phyloP scores from a whole-genome alignment of 1,140 invertebrate genomes.

The Cotesia chilonis region DNA sequence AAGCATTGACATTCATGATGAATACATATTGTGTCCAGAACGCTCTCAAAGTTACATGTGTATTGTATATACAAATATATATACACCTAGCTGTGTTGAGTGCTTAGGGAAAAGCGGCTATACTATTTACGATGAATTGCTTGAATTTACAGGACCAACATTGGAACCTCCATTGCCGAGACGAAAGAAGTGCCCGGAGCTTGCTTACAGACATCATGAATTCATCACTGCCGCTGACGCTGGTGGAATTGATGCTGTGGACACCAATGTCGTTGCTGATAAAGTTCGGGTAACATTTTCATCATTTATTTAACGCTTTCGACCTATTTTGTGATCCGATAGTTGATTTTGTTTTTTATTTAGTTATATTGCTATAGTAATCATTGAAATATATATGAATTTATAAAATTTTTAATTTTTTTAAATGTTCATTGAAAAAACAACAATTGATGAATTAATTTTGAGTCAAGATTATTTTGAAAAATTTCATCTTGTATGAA shows the following conservation, averaged over 20 bases:
- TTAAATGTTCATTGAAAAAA: too few species aligned
- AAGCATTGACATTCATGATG: neutral
- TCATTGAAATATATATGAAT: too few species aligned
- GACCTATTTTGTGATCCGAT: neutral
- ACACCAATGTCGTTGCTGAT: slow-evolving; percentile 63
- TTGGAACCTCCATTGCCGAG: slow-evolving; percentile 84
- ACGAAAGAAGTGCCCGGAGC: slow-evolving; percentile 85
- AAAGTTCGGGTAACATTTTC: slow-evolving; percentile 54
- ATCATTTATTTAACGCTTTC: neutral
- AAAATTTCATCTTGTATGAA: too few species aligned
- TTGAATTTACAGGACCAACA: slow-evolving; percentile 65
- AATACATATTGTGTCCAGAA: neutral
- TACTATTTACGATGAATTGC: slow-evolving; percentile 16
- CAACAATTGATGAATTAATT: too few species aligned
- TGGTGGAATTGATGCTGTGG: slow-evolving; percentile 63
- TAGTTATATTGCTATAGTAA: too few species aligned
- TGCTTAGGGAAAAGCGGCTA: neutral
- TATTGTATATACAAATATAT: neutral
- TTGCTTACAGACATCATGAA: slow-evolving; percentile 85
- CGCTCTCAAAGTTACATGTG: neutral
- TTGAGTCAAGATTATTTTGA: too few species aligned
- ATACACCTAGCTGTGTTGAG: neutral
- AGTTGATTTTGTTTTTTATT: too few species aligned
- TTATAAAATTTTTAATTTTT: too few species aligned
- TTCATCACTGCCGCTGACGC: slow-evolving; percentile 74